These are phyloP conservation scores for Amphipoea lucens DNA, from an alignment of 2,888 invertebrate species.

Conservation along the genomic window DNA sequence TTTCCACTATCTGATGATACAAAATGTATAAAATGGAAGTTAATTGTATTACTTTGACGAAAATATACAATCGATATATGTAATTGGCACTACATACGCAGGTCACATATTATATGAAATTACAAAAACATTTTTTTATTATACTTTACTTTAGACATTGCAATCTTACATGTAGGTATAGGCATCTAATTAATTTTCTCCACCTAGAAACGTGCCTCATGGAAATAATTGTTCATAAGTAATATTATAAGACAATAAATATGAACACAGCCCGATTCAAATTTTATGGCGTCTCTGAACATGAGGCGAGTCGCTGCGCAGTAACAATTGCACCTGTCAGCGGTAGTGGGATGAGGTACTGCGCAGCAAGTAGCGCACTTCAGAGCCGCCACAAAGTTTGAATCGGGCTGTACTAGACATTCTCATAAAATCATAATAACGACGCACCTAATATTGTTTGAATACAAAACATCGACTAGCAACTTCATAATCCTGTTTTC, in stretches of 20 bases:
- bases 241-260: constrained; percentile 51
- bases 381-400: neutral
- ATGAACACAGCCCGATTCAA: constrained; percentile 31
- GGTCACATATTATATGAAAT: constrained; percentile 86
- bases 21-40: constrained; percentile 72
- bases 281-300: neutral
- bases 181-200: constrained; percentile 70
- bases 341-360: neutral
- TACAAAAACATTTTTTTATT: constrained; percentile 77
- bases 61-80: constrained; percentile 78
- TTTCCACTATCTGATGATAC: constrained; percentile 71
- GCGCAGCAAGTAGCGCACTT: neutral
- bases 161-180: constrained; percentile 68
- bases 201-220: constrained; percentile 65
- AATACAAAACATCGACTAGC: constrained; percentile 78
- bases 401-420: neutral
- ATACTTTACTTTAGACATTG: constrained; percentile 62
- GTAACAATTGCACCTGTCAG: neutral
- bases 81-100: constrained; percentile 88
- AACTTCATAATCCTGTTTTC: constrained; percentile 73
- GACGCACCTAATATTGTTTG: constrained; percentile 46
- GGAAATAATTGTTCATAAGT: constrained; percentile 66
- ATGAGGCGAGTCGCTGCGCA: neutral
- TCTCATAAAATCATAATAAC: neutral
- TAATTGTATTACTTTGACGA: constrained; percentile 59